These are phyloP conservation scores for Formica aserva DNA, from an alignment of 2,888 invertebrate genomes.

Conservation along the genomic window DNA sequence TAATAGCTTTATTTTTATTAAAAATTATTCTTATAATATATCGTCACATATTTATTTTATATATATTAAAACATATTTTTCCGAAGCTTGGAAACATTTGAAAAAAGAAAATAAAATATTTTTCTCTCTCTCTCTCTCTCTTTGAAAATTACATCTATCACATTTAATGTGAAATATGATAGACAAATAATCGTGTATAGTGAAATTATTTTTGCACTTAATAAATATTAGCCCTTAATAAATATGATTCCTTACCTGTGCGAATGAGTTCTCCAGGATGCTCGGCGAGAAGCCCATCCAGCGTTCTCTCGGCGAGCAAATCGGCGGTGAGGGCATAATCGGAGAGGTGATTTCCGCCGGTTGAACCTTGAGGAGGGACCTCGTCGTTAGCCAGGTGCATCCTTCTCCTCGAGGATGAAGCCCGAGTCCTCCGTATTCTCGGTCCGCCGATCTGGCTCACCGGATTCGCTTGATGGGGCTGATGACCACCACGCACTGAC, in stretches of 20 bases:
- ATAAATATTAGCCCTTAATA: neutral
- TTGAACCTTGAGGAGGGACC: conserved; percentile 88
- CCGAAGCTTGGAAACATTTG: neutral
- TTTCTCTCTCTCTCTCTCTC: neutral
- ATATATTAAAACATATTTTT: neutral
- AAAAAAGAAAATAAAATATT: neutral
- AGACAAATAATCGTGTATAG: neutral
- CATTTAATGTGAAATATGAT: neutral
- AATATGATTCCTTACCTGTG: conserved; percentile 89
- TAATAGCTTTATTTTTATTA: neutral
- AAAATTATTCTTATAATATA: neutral
- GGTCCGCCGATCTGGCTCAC: conserved; percentile 73
- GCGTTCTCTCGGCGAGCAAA: conserved; percentile 92
- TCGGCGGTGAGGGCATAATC: conserved; percentile 92
- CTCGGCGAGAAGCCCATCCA: conserved; percentile 94
- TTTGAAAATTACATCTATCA: neutral
- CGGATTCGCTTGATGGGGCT: conserved; percentile 73
- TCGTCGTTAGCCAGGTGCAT: conserved; percentile 95
- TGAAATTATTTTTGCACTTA: neutral
- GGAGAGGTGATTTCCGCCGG: conserved; percentile 83
- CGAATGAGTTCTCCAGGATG: conserved; percentile 97
- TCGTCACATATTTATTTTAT: neutral
- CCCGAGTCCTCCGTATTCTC: conserved; percentile 79
- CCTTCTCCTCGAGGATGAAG: conserved; percentile 83
- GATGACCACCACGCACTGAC: conserved; percentile 76